Evolutionary conservation across 2,113 vertebrate genomes (phyloP).

Genomic region (Tetrax tetrax): DNA sequence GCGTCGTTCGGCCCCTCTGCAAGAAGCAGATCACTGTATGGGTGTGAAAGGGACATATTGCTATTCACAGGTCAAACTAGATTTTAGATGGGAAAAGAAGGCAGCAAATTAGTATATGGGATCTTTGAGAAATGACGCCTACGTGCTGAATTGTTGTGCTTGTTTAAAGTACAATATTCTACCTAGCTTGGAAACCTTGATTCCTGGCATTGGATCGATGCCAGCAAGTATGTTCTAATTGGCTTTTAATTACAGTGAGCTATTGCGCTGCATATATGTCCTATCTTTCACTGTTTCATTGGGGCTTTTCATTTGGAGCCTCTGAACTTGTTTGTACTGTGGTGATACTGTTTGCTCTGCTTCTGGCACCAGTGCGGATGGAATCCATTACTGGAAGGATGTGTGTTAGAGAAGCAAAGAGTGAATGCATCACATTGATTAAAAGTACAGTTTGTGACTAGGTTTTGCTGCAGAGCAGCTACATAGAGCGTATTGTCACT

Average conservation of each 20-base stretch:
- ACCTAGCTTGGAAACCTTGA: background rate
- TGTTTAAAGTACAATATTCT: background rate
- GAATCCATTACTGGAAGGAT: conserved; percentile 42
- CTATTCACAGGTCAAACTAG: background rate
- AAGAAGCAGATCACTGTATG: background rate
- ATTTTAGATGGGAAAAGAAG: background rate
- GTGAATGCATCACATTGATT: conserved; percentile 59
- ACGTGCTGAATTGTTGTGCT: background rate
- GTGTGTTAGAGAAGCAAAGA: background rate
- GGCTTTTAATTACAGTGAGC: background rate
- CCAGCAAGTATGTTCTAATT: background rate
- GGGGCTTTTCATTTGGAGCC: conserved; percentile 36
- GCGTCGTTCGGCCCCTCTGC: background rate
- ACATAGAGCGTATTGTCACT: background rate
- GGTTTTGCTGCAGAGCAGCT: conserved; percentile 4
- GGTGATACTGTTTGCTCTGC: conserved; percentile 55
- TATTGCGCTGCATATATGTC: background rate
- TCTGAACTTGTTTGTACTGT: conserved; percentile 40
- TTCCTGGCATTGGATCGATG: background rate
- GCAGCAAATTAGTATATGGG: background rate
- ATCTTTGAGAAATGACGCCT: background rate
- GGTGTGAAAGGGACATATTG: background rate
- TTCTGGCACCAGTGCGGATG: conserved; percentile 30
- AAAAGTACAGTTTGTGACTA: conserved; percentile 31
- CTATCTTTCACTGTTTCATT: conserved; percentile 27